Percentiles rank a stretch among this genome's conserved stretches.
These are phyloP conservation scores for Macrochelys suwanniensis DNA, from an alignment of 2,797 vertebrate genomes.

Conservation along the genomic window DNA sequence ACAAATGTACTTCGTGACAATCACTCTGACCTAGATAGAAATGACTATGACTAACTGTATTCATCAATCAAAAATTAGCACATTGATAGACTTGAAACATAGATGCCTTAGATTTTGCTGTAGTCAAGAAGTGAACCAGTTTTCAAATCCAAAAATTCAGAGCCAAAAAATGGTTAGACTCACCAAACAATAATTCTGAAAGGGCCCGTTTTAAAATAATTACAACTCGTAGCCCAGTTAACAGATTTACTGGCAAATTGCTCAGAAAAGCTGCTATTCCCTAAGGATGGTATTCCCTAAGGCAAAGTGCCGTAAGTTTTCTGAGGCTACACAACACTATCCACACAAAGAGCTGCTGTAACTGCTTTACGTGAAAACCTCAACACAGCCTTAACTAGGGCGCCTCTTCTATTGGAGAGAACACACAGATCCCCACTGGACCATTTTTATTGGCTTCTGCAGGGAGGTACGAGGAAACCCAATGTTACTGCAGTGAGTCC, in stretches of 20 bases:
- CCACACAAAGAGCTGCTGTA: not conserved
- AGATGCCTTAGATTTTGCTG: not conserved
- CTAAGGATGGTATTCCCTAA: not conserved
- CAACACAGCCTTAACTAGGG: not conserved
- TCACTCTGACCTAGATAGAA: accelerated
- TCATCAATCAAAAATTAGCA: not conserved
- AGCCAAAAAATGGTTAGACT: not conserved
- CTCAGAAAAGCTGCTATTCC: not conserved
- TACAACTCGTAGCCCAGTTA: not conserved
- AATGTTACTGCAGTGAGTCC: not conserved
- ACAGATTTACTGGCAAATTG: not conserved
- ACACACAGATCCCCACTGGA: not conserved
- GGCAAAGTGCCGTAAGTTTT: not conserved
- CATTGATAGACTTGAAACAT: not conserved
- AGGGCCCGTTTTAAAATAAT: not conserved
- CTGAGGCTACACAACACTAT: not conserved
- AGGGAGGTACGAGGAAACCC: not conserved
- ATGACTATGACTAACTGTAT: not conserved
- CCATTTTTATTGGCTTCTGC: not conserved
- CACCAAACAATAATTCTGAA: not conserved
- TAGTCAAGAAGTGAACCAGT: not conserved
- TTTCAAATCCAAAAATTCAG: not conserved
- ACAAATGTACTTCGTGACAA: not conserved
- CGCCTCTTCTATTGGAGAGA: accelerated
- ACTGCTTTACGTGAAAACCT: not conserved